These are phyloP conservation scores for Tachyglossus aculeatus DNA, from an alignment of 2,797 vertebrate species.

Conservation along the genomic window DNA sequence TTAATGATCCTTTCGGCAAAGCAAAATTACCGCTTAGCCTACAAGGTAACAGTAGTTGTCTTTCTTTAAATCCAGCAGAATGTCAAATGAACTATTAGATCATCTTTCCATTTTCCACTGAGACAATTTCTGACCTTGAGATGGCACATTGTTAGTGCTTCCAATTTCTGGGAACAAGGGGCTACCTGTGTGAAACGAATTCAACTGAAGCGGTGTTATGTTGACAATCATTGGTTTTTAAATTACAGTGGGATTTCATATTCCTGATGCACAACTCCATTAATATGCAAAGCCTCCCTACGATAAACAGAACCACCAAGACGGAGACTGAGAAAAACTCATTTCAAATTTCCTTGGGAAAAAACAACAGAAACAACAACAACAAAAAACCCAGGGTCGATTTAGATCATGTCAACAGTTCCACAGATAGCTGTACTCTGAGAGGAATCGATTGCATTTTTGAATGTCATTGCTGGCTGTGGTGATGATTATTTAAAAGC, in stretches of 20 bases:
- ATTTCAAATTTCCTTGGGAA: conserved; percentile 46
- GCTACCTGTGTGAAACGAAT: conserved; percentile 54
- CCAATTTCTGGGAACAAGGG: conserved; percentile 18
- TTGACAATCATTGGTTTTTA: conserved; percentile 69
- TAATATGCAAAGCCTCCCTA: conserved; percentile 64
- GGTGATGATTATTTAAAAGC: conserved; percentile 32
- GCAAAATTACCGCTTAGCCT: conserved; percentile 22
- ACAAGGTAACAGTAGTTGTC: conserved; percentile 26
- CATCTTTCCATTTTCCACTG: not conserved
- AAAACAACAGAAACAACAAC: not conserved
- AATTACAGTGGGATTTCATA: conserved; percentile 63
- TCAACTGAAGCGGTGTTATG: conserved; percentile 53
- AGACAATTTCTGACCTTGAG: conserved; percentile 22
- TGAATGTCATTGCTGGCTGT: not conserved
- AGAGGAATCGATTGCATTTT: conserved; percentile 38
- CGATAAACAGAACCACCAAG: conserved; percentile 41
- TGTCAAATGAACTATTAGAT: conserved; percentile 39
- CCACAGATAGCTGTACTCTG: not conserved
- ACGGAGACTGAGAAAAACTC: conserved; percentile 30
- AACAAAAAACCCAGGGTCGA: not conserved
- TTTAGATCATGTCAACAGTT: conserved; percentile 21
- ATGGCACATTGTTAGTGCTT: not conserved
- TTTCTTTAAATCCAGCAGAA: conserved; percentile 16
- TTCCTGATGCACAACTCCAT: conserved; percentile 61
- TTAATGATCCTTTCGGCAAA: conserved; percentile 41